A percentile compares a stretch with the other conserved stretches of the same genome.
These are phyloP conservation scores for Biston stratarius DNA, from an alignment of 2,888 invertebrate genomes.

Conservation along the genomic window DNA sequence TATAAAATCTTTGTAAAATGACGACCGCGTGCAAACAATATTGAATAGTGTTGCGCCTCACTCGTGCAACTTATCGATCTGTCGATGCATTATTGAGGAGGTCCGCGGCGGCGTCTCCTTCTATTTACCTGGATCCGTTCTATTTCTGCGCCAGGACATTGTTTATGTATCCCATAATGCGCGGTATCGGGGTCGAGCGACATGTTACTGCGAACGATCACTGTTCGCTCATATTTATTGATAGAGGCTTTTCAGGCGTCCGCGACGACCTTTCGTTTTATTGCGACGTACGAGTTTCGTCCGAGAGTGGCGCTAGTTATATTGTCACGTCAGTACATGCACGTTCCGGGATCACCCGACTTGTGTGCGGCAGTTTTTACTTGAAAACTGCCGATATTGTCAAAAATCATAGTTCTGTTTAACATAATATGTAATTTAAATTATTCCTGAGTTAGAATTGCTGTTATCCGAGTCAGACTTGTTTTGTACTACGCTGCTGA, in stretches of 20 bases:
- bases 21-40: slow-evolving; percentile 54
- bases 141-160: slow-evolving; percentile 75
- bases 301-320: background rate
- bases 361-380: no score
- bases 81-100: slow-evolving; percentile 79
- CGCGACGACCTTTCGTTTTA: slow-evolving; percentile 8
- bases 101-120: slow-evolving; percentile 53
- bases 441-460: no score
- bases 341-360: no score
- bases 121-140: slow-evolving; percentile 68
- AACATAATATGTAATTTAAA: no score
- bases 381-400: no score
- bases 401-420: no score
- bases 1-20: slow-evolving; percentile 38
- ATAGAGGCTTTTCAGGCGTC: slow-evolving; percentile 28
- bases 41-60: slow-evolving; percentile 63
- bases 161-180: slow-evolving; percentile 81
- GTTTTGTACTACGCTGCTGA: no score
- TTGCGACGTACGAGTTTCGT: slow-evolving; percentile 1
- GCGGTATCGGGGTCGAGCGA: slow-evolving; percentile 60
- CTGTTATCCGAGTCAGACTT: no score
- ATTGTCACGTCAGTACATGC: no score
- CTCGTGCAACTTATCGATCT: slow-evolving; percentile 72
- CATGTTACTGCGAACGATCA: slow-evolving; percentile 68
- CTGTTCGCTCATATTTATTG: slow-evolving; percentile 45